A percentile compares a stretch with the other conserved stretches of the same genome.
Conservation (phyloP, 2,797 vertebrate genomes). For the Hypotaenidia okinawae region DNA sequence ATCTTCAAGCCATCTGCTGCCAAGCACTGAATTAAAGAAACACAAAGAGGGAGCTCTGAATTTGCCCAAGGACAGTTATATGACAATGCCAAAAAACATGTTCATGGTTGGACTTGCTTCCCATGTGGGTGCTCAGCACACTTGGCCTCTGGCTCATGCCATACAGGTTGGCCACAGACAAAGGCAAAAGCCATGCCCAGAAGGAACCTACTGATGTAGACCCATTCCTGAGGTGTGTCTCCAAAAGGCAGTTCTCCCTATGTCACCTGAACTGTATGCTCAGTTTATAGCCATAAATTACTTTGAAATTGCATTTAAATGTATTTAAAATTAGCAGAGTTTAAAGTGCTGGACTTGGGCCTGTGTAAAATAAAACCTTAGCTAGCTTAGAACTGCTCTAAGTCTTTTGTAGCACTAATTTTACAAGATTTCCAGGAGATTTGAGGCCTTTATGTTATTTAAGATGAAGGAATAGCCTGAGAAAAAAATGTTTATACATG, state of each 20-base stretch:
- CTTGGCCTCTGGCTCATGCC: neutral
- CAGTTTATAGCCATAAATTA: neutral
- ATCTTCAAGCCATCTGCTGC: neutral
- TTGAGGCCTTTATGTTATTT: constrained; percentile 14
- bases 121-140: neutral
- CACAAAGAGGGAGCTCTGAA: neutral
- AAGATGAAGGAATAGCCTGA: neutral
- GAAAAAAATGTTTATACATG: neutral
- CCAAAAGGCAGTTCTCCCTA: neutral
- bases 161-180: rapidly evolving
- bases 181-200: neutral
- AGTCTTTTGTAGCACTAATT: neutral
- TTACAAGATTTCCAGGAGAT: neutral
- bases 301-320: neutral
- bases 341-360: neutral
- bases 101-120: neutral
- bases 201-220: neutral
- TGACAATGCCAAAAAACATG: neutral
- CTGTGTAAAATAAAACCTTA: neutral
- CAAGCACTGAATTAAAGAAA: neutral
- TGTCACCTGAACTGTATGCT: neutral
- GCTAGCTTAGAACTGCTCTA: neutral
- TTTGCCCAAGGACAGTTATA: neutral
- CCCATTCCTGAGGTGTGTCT: neutral
- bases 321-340: neutral